Conservation (phyloP, 2,113 vertebrate species). For the Strix aluco region DNA sequence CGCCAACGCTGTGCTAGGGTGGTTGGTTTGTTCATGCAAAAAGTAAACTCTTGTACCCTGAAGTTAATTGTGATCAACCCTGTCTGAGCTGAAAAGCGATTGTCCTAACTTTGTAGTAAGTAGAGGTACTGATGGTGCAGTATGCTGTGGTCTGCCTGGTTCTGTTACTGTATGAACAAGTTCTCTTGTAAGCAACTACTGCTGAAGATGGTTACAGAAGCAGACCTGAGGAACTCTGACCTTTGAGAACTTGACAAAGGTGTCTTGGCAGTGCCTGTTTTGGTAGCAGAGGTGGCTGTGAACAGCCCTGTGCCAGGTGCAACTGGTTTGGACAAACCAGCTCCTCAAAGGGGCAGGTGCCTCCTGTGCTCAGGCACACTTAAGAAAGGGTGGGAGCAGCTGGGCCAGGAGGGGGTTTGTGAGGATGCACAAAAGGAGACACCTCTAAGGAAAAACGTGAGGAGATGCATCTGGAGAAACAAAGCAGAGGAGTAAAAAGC, state of each 20-base stretch:
- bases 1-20: rapidly evolving
- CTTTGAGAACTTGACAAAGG: background rate
- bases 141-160: background rate
- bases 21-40: background rate
- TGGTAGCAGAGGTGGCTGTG: background rate
- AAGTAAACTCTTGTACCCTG: background rate
- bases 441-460: rapidly evolving
- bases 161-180: background rate
- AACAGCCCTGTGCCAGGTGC: background rate
- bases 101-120: background rate
- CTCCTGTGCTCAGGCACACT: background rate
- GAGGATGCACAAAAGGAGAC: background rate
- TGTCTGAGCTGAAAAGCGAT: background rate
- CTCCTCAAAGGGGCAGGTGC: background rate
- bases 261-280: background rate
- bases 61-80: background rate
- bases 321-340: background rate
- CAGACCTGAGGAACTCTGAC: background rate
- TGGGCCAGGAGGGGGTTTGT: background rate
- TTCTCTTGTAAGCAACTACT: background rate
- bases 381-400: background rate
- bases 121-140: rapidly evolving
- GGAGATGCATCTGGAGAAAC: background rate
- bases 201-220: background rate
- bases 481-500: background rate